A percentile compares a stretch with the other conserved stretches of the same genome.
Evolutionary conservation across 2,113 vertebrate genomes (phyloP).

Genomic region (Raphicerus campestris): DNA sequence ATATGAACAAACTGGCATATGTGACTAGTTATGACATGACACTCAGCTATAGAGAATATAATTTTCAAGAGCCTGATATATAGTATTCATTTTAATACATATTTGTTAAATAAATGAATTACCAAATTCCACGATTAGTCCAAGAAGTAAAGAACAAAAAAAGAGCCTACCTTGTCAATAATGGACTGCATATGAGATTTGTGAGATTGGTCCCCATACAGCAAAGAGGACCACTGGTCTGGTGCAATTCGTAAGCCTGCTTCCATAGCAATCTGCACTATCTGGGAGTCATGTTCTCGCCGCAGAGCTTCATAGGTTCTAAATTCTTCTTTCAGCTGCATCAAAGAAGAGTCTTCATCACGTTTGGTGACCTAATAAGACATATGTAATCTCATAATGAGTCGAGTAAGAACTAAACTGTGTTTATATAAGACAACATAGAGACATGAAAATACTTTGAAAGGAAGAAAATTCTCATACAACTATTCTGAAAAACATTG

Average conservation of each 20-base stretch:
- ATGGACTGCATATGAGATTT: conserved; percentile 99
- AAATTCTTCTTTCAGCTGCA: conserved; percentile 99
- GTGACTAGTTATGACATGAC: background rate
- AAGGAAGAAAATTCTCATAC: background rate
- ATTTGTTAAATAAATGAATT: background rate
- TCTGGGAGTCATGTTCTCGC: conserved; percentile 98
- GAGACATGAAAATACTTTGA: background rate
- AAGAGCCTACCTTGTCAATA: conserved; percentile 94
- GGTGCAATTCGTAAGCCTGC: conserved; percentile 97
- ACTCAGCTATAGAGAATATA: background rate
- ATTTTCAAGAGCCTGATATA: background rate
- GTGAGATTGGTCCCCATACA: conserved; percentile 97
- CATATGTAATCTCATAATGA: background rate
- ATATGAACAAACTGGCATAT: background rate
- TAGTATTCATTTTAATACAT: background rate
- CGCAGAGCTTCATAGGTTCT: conserved; percentile 95
- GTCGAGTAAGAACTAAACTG: background rate
- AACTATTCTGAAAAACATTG: background rate
- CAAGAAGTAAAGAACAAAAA: conserved; percentile 38
- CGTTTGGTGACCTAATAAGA: conserved; percentile 92
- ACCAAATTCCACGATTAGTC: background rate
- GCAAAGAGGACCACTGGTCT: conserved; percentile 97
- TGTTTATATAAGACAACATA: background rate
- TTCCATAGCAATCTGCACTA: conserved; percentile 99
- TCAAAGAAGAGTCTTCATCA: conserved; percentile 97